These are phyloP conservation scores for Epirrhoe alternata DNA, from an alignment of 2,888 invertebrate species.

Conservation along the genomic window DNA sequence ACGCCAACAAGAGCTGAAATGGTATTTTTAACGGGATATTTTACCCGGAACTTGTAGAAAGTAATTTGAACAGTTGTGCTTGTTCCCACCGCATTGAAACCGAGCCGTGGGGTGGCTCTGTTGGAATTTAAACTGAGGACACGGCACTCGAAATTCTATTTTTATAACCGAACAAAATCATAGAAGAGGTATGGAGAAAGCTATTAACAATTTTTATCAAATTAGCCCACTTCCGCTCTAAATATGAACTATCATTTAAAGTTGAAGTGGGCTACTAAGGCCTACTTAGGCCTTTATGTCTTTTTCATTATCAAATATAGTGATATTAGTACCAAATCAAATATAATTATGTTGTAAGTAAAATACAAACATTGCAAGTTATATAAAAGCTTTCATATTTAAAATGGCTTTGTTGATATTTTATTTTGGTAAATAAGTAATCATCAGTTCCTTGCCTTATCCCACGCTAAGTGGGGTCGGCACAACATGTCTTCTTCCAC, in stretches of 20 bases:
- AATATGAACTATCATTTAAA: no score
- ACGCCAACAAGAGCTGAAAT: slow-evolving; percentile 47
- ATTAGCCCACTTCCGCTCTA: background rate
- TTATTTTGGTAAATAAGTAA: background rate
- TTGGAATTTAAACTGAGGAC: slow-evolving; percentile 55
- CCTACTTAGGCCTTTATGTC: no score
- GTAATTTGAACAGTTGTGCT: slow-evolving; percentile 75
- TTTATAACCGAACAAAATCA: background rate
- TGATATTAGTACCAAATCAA: no score
- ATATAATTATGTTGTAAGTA: no score
- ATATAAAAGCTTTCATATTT: no score
- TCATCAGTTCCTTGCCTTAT: no score
- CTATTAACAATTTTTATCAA: background rate
- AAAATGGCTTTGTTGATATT: no score
- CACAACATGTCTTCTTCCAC: no score
- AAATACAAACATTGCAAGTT: no score
- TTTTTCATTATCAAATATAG: no score
- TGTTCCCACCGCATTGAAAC: slow-evolving; percentile 66
- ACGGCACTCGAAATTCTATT: slow-evolving; percentile 30
- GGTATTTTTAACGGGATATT: slow-evolving; percentile 70
- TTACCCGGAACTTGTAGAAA: slow-evolving; percentile 61
- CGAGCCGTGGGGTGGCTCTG: slow-evolving; percentile 47
- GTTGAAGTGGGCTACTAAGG: no score
- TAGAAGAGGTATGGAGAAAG: background rate
- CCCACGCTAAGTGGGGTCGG: no score